phyloP scores from a whole-genome alignment of 2,113 vertebrate species.

The Cheilinus undulatus region DNA sequence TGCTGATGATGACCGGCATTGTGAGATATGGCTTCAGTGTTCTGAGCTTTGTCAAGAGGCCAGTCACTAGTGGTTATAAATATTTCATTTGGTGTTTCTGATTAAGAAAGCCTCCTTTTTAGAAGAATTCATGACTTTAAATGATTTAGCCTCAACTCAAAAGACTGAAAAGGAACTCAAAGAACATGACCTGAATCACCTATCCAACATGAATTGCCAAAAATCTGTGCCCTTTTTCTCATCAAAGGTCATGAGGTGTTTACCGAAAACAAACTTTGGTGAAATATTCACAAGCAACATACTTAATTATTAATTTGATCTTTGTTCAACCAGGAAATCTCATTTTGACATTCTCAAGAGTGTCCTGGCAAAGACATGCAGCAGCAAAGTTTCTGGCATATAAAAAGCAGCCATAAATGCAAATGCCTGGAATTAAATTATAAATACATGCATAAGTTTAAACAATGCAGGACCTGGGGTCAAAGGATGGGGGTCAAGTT shows the following conservation, averaged over 20 bases:
- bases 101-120: constrained; percentile 29
- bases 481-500: too few species aligned
- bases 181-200: constrained; percentile 10
- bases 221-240: background rate
- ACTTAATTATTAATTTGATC: too few species aligned
- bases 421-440: too few species aligned
- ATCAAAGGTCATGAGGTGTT: background rate
- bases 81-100: constrained; percentile 33
- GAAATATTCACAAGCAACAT: background rate
- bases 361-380: too few species aligned
- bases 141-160: constrained; percentile 16
- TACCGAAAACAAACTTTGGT: background rate
- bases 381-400: too few species aligned
- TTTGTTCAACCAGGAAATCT: too few species aligned
- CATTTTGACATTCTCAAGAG: too few species aligned
- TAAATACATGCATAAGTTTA: too few species aligned
- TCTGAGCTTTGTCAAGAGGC: constrained; percentile 20
- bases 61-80: constrained; percentile 34
- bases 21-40: constrained; percentile 24
- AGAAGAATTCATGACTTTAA: constrained; percentile 25
- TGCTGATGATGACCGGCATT: constrained; percentile 46
- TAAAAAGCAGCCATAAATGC: too few species aligned
- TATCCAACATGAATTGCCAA: background rate
- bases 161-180: constrained; percentile 13
- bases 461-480: too few species aligned